Conservation (phyloP, 2,888 invertebrate species). For the Athalia circularis region DNA sequence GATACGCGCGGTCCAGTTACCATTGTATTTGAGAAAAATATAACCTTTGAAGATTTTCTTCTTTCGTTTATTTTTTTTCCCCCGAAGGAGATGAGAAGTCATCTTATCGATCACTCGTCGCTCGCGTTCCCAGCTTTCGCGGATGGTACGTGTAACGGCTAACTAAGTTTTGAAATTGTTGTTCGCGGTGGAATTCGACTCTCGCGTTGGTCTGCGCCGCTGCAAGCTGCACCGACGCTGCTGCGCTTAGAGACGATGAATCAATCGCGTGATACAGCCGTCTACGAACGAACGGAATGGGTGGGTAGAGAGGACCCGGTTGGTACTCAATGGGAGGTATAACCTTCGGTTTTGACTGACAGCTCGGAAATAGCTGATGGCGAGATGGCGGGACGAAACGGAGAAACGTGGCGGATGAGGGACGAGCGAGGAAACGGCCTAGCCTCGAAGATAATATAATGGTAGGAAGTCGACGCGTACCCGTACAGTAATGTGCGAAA, state of each 20-base stretch:
- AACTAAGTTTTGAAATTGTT: too few relatives aligned
- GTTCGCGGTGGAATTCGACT: too few relatives aligned
- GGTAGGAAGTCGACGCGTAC: background rate
- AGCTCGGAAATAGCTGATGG: slow-evolving; percentile 51
- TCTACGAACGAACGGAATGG: slow-evolving; percentile 17
- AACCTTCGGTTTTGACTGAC: slow-evolving; percentile 49
- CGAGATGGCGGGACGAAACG: slow-evolving; percentile 48
- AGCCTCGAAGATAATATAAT: background rate
- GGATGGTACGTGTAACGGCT: too few relatives aligned
- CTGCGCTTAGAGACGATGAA: slow-evolving; percentile 4
- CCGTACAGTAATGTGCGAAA: background rate
- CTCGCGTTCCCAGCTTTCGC: too few relatives aligned
- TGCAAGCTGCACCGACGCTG: too few relatives aligned
- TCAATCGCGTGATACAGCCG: slow-evolving; percentile 37
- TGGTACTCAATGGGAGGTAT: slow-evolving; percentile 42
- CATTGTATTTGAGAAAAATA: too few relatives aligned
- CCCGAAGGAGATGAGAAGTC: too few relatives aligned
- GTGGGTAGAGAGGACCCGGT: slow-evolving; percentile 25
- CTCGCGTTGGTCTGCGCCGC: too few relatives aligned
- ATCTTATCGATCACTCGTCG: too few relatives aligned
- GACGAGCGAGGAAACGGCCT: slow-evolving; percentile 15
- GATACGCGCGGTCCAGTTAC: background rate
- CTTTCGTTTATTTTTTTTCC: too few relatives aligned
- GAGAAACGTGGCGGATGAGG: slow-evolving; percentile 37
- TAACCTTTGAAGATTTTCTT: too few relatives aligned